Evolutionary conservation across 2,797 vertebrate genomes (phyloP), one percentile per base, ranked within the genome.

Genomic region (Poecilia gillii): DNA sequence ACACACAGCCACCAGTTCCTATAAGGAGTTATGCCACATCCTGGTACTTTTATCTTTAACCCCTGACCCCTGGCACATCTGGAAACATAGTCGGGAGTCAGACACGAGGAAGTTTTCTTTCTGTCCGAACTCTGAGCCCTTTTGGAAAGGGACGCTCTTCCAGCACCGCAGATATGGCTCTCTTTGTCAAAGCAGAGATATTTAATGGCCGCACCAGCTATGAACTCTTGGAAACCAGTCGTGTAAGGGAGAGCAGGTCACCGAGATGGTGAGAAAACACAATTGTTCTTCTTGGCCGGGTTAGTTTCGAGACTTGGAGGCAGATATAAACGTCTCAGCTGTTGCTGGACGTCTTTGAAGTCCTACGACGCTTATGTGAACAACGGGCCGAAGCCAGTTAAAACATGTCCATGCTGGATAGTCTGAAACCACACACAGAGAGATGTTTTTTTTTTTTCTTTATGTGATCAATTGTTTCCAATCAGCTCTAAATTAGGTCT

Each of bases 11-110:
- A 94, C 94, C 90, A 81, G 89, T 93, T 93, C 93, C 94, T 95
- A 93, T 94, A 92, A 94, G 93, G 94, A 93, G 95, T 87, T 90
- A 92, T 91, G 91, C 95, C 96, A 97, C 96, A 97, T 98, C 94
- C 95, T 95, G 95, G 97, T 97, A 97, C 97, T 99, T 99, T 98
- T 96, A 97, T 98, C 97, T 97, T 92, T 94, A 94, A 97, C 97
- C 97, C 95, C 94, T 97, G 96, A 97, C 97, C 96, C 85, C 76
- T 47, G 84, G 91, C 91, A 98, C 98, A 99, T 99, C 97, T 99
- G 98, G 98, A 98, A 99, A 97, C 94, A 84, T 96, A 96, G 95
- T 96, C 96, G 96, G 93, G 93, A 96, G 94, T 94, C 94, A 93
- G 97, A 96, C 92, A 96, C 83, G 93, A 96, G 96, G 95, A 98